phyloP scores from a whole-genome alignment of 2,113 vertebrate genomes.

The Xenus cinereus region DNA sequence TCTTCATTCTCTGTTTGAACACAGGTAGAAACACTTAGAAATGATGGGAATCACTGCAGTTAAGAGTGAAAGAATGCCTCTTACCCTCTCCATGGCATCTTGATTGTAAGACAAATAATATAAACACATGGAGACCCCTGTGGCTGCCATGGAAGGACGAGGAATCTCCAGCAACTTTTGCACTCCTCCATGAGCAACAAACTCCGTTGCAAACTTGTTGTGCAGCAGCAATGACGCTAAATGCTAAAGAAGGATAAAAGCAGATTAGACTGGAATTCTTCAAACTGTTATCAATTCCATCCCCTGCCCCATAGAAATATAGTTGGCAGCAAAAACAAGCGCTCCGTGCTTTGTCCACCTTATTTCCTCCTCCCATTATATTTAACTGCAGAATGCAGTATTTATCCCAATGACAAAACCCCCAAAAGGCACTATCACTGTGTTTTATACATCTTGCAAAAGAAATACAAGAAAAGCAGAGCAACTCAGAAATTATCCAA shows the following conservation, averaged over 20 bases:
- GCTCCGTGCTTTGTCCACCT: not conserved
- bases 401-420: not conserved
- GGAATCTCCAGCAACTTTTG: conserved; percentile 97
- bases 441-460: not conserved
- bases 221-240: conserved; percentile 96
- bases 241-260: conserved; percentile 77
- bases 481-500: not conserved
- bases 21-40: not conserved
- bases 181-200: conserved; percentile 97
- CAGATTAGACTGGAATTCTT: conserved; percentile 17
- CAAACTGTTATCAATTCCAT: not conserved
- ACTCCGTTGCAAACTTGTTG: conserved; percentile 99
- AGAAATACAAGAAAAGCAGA: not conserved
- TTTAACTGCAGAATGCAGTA: not conserved
- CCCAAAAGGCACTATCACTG: not conserved
- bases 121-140: conserved; percentile 96
- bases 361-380: not conserved
- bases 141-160: conserved; percentile 97
- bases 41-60: not conserved
- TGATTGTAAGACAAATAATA: conserved; percentile 99
- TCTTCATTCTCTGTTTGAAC: not conserved
- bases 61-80: not conserved
- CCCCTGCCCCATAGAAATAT: not conserved
- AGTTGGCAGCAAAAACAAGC: not conserved
- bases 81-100: conserved; percentile 98